phyloP scores from a whole-genome alignment of 2,797 vertebrate genomes.

The Centroberyx gerrardi region DNA sequence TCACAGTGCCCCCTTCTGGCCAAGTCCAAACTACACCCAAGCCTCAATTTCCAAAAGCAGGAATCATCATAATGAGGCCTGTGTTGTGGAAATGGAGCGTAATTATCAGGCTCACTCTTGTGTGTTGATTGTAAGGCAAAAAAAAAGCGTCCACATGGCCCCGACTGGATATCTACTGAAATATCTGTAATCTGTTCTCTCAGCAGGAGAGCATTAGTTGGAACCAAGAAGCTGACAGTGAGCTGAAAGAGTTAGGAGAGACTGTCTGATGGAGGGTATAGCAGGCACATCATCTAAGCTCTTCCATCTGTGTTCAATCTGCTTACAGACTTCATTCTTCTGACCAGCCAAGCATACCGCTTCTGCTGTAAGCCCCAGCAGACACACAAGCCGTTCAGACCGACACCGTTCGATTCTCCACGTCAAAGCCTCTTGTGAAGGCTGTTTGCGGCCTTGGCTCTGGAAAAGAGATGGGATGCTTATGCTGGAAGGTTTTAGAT shows the following conservation, averaged over 20 bases:
- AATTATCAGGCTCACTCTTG: conserved; percentile 14
- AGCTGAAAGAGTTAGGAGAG: conserved; percentile 1
- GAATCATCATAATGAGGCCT: neutral
- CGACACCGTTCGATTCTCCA: conserved; percentile 12
- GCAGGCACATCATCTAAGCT: conserved; percentile 36
- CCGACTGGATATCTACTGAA: conserved; percentile 21
- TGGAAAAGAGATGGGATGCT: conserved; percentile 28
- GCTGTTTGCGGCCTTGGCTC: conserved; percentile 43
- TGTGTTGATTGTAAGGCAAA: conserved; percentile 25
- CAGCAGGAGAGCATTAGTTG: neutral
- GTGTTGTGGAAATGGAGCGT: conserved; percentile 14
- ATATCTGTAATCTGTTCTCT: conserved; percentile 14
- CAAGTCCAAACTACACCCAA: neutral
- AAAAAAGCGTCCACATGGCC: neutral
- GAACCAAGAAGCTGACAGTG: conserved; percentile 4
- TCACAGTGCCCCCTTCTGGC: conserved; percentile 76
- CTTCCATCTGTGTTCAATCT: conserved; percentile 53
- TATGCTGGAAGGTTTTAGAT: conserved; percentile 61
- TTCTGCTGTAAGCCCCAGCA: conserved; percentile 35
- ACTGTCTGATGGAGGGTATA: conserved; percentile 20
- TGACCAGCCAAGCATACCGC: conserved; percentile 33
- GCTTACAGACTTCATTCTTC: conserved; percentile 32
- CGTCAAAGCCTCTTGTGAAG: conserved; percentile 37
- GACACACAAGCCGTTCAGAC: conserved; percentile 16
- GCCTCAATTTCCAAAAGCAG: neutral